These are phyloP conservation scores for Pristionchus fissidentatus DNA, from an alignment of 2,888 invertebrate genomes.

Conservation along the genomic window DNA sequence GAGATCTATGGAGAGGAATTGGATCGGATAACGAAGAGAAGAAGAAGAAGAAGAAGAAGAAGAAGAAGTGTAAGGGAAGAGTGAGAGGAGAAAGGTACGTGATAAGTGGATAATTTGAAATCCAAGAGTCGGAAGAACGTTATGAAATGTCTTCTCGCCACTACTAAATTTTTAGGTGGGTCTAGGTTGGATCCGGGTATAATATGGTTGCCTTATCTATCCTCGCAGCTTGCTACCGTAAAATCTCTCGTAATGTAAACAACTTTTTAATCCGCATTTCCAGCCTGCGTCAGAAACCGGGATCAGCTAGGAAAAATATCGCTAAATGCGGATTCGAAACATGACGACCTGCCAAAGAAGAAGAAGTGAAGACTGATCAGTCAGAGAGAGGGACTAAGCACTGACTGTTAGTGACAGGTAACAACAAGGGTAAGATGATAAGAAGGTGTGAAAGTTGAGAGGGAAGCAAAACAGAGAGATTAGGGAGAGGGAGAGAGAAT, in stretches of 20 bases:
- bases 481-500: slow-evolving; percentile 11
- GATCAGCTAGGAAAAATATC: too few relatives aligned
- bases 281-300: too few relatives aligned
- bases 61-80: neutral
- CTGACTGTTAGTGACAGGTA: neutral
- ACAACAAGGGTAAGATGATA: neutral
- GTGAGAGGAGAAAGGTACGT: neutral
- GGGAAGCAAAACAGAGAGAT: slow-evolving; percentile 21
- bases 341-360: too few relatives aligned
- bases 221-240: too few relatives aligned
- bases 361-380: too few relatives aligned
- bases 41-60: neutral
- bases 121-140: neutral
- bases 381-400: neutral
- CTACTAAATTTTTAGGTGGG: neutral
- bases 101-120: neutral
- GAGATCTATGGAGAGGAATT: too few relatives aligned
- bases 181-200: neutral
- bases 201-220: too few relatives aligned
- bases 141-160: neutral
- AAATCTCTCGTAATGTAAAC: too few relatives aligned
- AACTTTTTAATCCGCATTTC: too few relatives aligned
- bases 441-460: neutral
- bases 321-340: too few relatives aligned
- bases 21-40: slow-evolving; percentile 2